Percentiles rank a stretch among this genome's conserved stretches.
These are phyloP conservation scores for Theristus sp. DNA, from an alignment of 2,888 invertebrate genomes.

Conservation along the genomic window DNA sequence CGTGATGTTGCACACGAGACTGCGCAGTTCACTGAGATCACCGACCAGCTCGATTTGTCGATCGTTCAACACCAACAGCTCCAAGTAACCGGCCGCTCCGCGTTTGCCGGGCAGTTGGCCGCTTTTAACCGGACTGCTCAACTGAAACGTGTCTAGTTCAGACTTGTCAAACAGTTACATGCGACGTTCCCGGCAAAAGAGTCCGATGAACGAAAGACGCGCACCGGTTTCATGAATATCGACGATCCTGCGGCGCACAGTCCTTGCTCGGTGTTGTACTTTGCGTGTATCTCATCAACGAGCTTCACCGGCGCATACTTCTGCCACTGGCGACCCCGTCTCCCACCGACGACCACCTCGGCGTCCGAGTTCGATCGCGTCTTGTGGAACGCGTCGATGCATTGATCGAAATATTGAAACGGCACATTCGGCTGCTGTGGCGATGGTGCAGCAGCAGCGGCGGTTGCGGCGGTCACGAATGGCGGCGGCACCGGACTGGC, in stretches of 20 bases:
- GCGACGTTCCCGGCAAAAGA: too few relatives aligned
- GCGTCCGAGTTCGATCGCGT: neutral
- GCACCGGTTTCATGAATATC: neutral
- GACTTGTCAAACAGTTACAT: too few relatives aligned
- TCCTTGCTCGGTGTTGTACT: slow-evolving; percentile 2
- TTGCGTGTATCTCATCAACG: slow-evolving; percentile 1
- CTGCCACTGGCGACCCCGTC: too few relatives aligned
- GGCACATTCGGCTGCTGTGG: too few relatives aligned
- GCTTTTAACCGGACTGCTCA: neutral
- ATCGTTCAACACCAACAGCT: slow-evolving; percentile 7
- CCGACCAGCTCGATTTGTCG: slow-evolving; percentile 2
- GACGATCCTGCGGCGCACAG: neutral
- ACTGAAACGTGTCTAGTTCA: neutral
- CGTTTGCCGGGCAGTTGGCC: slow-evolving; percentile 1
- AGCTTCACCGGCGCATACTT: too few relatives aligned
- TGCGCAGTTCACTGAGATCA: slow-evolving; percentile 12
- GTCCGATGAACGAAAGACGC: too few relatives aligned
- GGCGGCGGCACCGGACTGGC: neutral
- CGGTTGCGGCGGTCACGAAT: neutral
- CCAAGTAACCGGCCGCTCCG: slow-evolving; percentile 1
- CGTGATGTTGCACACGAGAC: slow-evolving; percentile 45
- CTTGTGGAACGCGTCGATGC: neutral
- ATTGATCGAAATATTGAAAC: neutral
- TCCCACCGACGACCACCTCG: neutral
- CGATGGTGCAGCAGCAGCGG: too few relatives aligned